These are phyloP conservation scores for Salvelinus alpinus DNA, from an alignment of 2,113 vertebrate species.

Conservation along the genomic window DNA sequence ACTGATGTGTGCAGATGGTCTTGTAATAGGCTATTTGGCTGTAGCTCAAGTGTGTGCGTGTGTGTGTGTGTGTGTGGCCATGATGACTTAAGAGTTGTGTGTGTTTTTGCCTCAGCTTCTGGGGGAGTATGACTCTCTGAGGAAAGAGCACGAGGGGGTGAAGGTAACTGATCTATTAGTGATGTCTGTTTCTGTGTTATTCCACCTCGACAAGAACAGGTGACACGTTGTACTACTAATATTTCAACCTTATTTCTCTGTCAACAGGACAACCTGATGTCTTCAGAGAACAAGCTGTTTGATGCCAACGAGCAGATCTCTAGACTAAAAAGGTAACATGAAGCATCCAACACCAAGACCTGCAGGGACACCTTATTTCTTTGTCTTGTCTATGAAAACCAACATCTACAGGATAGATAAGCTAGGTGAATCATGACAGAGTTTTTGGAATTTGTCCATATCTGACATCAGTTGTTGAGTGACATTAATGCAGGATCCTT, in stretches of 20 bases:
- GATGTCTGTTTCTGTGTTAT: too few relatives aligned
- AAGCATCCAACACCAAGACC: too few relatives aligned
- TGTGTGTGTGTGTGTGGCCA: neutral
- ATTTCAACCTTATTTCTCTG: neutral
- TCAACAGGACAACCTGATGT: slow-evolving; percentile 82
- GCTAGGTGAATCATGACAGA: too few relatives aligned
- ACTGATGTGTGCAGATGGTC: neutral
- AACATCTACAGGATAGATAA: too few relatives aligned
- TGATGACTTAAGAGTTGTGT: neutral
- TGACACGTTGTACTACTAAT: neutral
- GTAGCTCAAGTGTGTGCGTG: neutral
- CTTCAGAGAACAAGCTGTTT: slow-evolving; percentile 87
- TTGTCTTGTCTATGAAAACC: too few relatives aligned
- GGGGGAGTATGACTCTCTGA: slow-evolving; percentile 86
- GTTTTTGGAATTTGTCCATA: too few relatives aligned
- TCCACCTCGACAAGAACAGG: too few relatives aligned
- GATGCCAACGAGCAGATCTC: slow-evolving; percentile 85
- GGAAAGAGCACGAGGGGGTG: slow-evolving; percentile 83
- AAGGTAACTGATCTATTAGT: slow-evolving; percentile 77
- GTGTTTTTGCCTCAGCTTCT: slow-evolving; percentile 76
- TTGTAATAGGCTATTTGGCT: neutral
- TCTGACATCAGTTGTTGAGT: too few relatives aligned
- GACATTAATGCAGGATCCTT: too few relatives aligned
- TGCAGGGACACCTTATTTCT: too few relatives aligned
- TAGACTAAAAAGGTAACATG: slow-evolving; percentile 91